A percentile compares a stretch with the other conserved stretches of the same genome.
These are phyloP conservation scores for Glaucopsyche alexis DNA, from an alignment of 2,888 invertebrate genomes.

Conservation along the genomic window DNA sequence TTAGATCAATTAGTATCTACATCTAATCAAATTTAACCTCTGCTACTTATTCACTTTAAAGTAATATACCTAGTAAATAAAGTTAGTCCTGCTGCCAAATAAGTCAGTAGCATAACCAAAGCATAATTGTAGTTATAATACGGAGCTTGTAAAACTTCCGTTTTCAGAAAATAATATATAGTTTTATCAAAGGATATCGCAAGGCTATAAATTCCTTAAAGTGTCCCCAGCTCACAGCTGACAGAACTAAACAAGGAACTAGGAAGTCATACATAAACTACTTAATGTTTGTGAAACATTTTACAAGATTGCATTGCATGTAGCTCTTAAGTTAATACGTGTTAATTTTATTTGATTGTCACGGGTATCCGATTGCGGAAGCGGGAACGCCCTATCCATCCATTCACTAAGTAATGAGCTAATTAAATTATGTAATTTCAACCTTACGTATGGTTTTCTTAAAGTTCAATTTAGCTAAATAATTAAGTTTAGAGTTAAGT, in stretches of 20 bases:
- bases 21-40: too few species aligned
- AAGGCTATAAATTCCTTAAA: conserved; percentile 7
- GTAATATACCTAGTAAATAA: too few species aligned
- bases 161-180: not conserved
- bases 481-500: not conserved
- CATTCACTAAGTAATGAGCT: conserved; percentile 73
- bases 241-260: not conserved
- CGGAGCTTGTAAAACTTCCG: too few species aligned
- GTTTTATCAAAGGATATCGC: not conserved
- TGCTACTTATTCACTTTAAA: too few species aligned
- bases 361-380: conserved; percentile 70
- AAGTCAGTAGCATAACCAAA: too few species aligned
- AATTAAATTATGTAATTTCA: conserved; percentile 42
- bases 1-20: too few species aligned
- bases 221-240: not conserved
- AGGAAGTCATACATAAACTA: conserved; percentile 14
- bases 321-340: conserved; percentile 52
- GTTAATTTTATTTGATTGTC: conserved; percentile 71
- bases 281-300: conserved; percentile 7
- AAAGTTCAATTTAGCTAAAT: conserved; percentile 14
- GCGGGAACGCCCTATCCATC: conserved; percentile 61
- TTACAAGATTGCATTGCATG: conserved; percentile 18
- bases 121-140: too few species aligned
- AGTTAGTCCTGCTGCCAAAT: too few species aligned
- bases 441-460: not conserved